Evolutionary conservation across 2,797 vertebrate species (phyloP).

Genomic region (Pantherophis alleghaniensis): DNA sequence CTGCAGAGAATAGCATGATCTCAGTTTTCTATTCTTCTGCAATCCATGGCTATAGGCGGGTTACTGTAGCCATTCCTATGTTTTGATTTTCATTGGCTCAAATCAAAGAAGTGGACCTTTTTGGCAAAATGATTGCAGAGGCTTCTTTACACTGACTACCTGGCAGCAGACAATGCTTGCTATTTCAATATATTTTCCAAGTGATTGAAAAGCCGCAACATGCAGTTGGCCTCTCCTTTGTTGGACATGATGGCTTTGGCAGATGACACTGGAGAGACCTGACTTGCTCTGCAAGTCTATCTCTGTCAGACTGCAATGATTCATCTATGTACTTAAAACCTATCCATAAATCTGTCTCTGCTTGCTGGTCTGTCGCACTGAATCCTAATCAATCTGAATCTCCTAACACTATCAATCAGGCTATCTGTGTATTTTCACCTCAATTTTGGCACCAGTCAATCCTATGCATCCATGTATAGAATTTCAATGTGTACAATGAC

Average conservation of each 20-base stretch:
- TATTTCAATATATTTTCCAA: not conserved
- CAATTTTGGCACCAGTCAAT: not conserved
- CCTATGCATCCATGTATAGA: not conserved
- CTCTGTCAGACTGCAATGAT: slow-evolving; percentile 34
- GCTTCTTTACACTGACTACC: not conserved
- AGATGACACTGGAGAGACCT: not conserved
- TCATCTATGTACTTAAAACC: slow-evolving; percentile 35
- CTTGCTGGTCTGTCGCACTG: not conserved
- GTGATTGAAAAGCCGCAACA: slow-evolving; percentile 4
- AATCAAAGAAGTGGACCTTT: not conserved
- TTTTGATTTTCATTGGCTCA: not conserved
- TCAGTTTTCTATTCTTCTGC: not conserved
- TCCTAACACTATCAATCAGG: slow-evolving; percentile 29
- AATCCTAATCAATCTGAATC: slow-evolving; percentile 32
- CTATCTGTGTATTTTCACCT: slow-evolving; percentile 30
- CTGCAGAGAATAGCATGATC: not conserved
- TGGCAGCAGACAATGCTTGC: not conserved
- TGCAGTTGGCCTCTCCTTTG: not conserved
- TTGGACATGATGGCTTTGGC: slow-evolving; percentile 8
- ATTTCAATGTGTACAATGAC: not conserved
- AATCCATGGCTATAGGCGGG: not conserved
- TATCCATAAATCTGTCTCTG: slow-evolving; percentile 38
- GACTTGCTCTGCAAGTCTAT: slow-evolving; percentile 6
- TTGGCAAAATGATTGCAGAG: not conserved
- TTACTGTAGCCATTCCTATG: not conserved